A percentile compares a stretch with the other conserved stretches of the same genome.
Evolutionary conservation across 2,797 vertebrate species (phyloP).

Genomic region (Eospalax fontanierii): DNA sequence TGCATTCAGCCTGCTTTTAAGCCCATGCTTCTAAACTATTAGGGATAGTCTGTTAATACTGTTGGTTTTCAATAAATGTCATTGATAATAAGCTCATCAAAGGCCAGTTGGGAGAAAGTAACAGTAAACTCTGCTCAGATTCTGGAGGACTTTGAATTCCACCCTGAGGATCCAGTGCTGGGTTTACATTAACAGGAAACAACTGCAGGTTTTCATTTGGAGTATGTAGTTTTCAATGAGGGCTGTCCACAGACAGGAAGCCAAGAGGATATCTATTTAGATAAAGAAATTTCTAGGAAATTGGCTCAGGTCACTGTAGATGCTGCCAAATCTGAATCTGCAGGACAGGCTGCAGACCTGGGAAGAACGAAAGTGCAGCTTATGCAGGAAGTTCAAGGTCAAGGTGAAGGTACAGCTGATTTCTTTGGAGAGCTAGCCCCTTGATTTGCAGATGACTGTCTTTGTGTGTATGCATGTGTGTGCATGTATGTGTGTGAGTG

Average conservation of each 20-base stretch:
- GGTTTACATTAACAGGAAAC: not conserved
- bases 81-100: not conserved
- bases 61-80: not conserved
- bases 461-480: not conserved
- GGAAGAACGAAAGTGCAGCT: not conserved
- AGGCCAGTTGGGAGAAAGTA: not conserved
- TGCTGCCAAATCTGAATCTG: not conserved
- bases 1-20: not conserved
- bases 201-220: not conserved
- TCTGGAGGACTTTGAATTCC: not conserved
- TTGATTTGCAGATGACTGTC: not conserved
- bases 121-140: not conserved
- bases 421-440: not conserved
- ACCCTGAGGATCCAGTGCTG: not conserved
- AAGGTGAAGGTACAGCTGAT: no score
- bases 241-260: not conserved
- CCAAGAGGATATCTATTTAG: not conserved
- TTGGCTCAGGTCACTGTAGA: rapidly evolving
- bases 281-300: not conserved
- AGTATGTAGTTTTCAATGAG: not conserved
- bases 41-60: not conserved
- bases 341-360: not conserved
- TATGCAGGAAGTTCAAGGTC: not conserved
- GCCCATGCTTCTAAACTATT: not conserved
- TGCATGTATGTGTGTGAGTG: not conserved